Evolutionary conservation across 1,140 invertebrate genomes (phyloP).

Genomic region (Araneus ventricosus): DNA sequence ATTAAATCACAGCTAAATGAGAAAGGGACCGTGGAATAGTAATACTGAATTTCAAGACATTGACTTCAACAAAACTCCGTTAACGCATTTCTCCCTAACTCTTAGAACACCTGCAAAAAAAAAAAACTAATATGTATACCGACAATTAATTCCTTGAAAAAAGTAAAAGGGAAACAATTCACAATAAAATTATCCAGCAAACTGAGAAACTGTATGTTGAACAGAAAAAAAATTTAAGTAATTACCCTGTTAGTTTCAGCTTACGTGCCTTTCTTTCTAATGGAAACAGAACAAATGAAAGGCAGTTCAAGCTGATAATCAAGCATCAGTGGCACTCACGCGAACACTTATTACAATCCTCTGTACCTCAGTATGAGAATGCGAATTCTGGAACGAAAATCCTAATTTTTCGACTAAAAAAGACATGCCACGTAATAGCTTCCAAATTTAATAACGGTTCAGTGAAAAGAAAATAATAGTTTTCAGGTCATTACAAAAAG

Average conservation of each 20-base stretch:
- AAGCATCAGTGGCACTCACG: not conserved
- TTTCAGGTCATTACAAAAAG: conserved; percentile 13
- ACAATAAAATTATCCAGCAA: not conserved
- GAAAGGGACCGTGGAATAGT: too few species aligned
- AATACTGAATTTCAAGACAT: too few species aligned
- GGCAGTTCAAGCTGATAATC: conserved; percentile 41
- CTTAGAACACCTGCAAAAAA: not conserved
- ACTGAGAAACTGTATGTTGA: not conserved
- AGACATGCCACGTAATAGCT: conserved; percentile 7
- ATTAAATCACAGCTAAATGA: too few species aligned
- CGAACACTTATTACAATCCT: conserved; percentile 27
- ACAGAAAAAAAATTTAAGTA: not conserved
- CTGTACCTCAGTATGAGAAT: not conserved
- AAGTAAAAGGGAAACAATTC: not conserved
- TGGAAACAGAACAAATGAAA: conserved; percentile 35
- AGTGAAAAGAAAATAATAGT: conserved; percentile 16
- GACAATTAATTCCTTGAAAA: not conserved
- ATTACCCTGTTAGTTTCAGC: conserved; percentile 67
- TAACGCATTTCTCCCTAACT: not conserved
- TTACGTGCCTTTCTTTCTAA: conserved; percentile 39
- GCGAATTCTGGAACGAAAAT: conserved; percentile 18
- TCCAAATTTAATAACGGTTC: conserved; percentile 4
- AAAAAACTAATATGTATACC: not conserved
- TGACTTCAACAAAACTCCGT: not conserved
- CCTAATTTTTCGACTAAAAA: conserved; percentile 26